Conservation (phyloP, 2,113 vertebrate species). For the Muntiacus muntjak region DNA sequence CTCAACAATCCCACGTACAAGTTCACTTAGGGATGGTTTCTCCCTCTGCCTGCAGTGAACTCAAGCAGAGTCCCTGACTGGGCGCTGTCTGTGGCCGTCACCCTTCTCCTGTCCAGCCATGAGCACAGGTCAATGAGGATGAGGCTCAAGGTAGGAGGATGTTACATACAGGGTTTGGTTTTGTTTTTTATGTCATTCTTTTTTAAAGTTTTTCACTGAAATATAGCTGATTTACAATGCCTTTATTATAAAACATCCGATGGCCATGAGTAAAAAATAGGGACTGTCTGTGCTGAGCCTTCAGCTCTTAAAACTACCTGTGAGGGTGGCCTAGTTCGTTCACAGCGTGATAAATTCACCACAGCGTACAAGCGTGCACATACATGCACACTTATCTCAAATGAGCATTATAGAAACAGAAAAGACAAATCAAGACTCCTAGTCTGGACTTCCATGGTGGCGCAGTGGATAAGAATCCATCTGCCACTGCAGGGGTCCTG, state of each 20-base stretch:
- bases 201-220: background rate
- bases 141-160: background rate
- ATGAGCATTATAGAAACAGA: background rate
- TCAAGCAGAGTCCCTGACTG: background rate
- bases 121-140: background rate
- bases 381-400: background rate
- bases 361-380: background rate
- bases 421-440: conserved; percentile 38
- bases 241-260: background rate
- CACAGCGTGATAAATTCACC: background rate
- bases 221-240: background rate
- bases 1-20: fast-evolving
- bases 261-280: background rate
- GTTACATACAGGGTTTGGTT: background rate
- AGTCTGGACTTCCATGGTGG: background rate
- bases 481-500: background rate
- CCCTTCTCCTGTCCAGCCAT: background rate
- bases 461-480: background rate
- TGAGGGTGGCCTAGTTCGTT: background rate
- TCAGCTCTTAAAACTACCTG: conserved; percentile 23
- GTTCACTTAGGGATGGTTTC: background rate
- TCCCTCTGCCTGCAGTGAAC: fast-evolving
- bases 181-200: background rate
- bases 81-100: background rate
- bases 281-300: background rate